Conservation (phyloP, 2,888 invertebrate genomes). For the Neoascia interrupta region DNA sequence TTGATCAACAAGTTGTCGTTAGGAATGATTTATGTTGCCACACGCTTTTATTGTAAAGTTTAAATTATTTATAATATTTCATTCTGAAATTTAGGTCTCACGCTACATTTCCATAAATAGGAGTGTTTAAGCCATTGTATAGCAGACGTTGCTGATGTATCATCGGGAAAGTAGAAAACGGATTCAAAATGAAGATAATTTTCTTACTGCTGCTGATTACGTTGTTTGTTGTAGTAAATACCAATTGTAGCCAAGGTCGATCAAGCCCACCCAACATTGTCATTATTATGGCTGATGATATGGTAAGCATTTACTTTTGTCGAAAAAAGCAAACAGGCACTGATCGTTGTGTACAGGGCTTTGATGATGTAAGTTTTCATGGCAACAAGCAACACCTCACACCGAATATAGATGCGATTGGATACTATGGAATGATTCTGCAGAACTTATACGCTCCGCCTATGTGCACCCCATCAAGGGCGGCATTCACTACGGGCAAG, state of each 20-base stretch:
- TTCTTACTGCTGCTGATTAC: background rate
- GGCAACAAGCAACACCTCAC: constrained; percentile 93
- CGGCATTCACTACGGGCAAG: constrained; percentile 90
- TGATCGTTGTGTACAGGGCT: constrained; percentile 84
- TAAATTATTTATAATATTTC: no score
- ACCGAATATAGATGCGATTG: constrained; percentile 93
- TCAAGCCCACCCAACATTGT: constrained; percentile 83
- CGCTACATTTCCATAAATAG: no score
- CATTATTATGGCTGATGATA: constrained; percentile 90
- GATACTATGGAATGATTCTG: constrained; percentile 90
- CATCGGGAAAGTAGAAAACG: background rate
- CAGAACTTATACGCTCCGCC: constrained; percentile 90
- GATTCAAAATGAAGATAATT: background rate
- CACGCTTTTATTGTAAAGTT: no score
- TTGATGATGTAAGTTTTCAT: constrained; percentile 95
- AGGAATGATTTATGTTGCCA: no score
- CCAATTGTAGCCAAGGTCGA: background rate
- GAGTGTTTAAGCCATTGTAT: no score
- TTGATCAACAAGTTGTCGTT: no score
- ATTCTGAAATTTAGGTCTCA: no score
- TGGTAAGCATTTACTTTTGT: no score
- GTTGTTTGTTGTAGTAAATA: background rate
- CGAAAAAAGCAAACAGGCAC: no score
- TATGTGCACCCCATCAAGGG: constrained; percentile 91
- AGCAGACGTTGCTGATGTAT: no score